Evolutionary conservation across 2,888 invertebrate genomes (phyloP), one percentile per base, ranked within the genome.

Genomic region (Latheticus oryzae): DNA sequence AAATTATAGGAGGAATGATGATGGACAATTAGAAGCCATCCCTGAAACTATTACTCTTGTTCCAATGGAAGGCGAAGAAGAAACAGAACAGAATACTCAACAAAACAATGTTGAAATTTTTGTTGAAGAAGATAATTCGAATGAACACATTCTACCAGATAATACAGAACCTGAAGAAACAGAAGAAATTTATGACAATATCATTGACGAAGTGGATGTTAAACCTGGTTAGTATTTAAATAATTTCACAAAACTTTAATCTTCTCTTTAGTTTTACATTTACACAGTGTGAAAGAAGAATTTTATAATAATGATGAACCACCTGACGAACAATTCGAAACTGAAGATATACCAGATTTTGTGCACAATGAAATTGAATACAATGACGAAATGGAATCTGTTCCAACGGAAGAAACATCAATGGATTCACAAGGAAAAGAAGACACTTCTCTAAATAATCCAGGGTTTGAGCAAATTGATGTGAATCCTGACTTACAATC

Each of bases 1-100:
- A 58, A 30, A 8, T 30, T 30, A 12, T 58, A 78, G 79, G 48
- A 70, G 74, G 68, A 77, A 73, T 53, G 73, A 70, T 2, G 72
- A 76, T 57, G 78, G 78, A 3, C 73, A 78, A 45, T 67, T 76
- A 17, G 78, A 78, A 64, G 75, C 75, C 1, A 69, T 79, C 23
- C 75, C 77, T 1, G 79, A 76, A 53, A 74, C 77, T 1, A 70
- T 78, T 9, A 71, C 76, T 54, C 47, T 79, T 1, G 60, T 78
- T 28, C 68, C 76, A 2, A 64, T 72, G 53, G 72, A 72, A 23
- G 54, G 62, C 11, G 55, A 47, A 16, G 37, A 21, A 32, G 38
- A 30, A 12, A 42, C 15, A 13, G 42, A 26, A 7, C 52, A 52
- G 28, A 5, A 8, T 5, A 7, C 4, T 3, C 23, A 38, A 11